Conservation (phyloP, 1,140 invertebrate genomes). For the Meloidogyne chitwoodi region DNA sequence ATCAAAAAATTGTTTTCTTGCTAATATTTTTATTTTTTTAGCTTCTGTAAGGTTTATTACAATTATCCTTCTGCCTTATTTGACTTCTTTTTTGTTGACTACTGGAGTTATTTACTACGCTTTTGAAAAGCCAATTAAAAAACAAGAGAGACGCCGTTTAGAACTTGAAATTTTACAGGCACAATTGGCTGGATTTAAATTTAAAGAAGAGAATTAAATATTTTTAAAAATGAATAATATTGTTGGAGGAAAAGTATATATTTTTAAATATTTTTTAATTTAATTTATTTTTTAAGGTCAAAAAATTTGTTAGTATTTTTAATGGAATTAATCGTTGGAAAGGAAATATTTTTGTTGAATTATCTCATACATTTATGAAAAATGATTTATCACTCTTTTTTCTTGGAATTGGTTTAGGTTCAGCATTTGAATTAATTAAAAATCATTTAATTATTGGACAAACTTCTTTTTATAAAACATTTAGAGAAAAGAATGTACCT, state of each 20-base stretch:
- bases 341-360: not conserved
- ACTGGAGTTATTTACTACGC: slow-evolving; percentile 37
- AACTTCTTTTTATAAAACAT: slow-evolving; percentile 49
- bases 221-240: slow-evolving; percentile 4
- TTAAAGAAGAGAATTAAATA: slow-evolving; percentile 3
- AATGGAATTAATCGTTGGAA: not conserved
- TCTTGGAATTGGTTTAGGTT: slow-evolving; percentile 43
- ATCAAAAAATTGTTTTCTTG: too few relatives aligned
- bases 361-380: slow-evolving; percentile 2
- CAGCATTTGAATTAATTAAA: slow-evolving; percentile 56
- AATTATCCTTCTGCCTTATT: not conserved
- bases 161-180: slow-evolving; percentile 47
- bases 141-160: slow-evolving; percentile 38
- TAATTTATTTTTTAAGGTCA: not conserved
- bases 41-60: not conserved
- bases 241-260: not conserved
- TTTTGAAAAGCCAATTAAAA: slow-evolving; percentile 40
- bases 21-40: too few relatives aligned
- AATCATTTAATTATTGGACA: slow-evolving; percentile 54
- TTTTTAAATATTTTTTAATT: not conserved
- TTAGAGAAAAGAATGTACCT: slow-evolving; percentile 48
- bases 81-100: not conserved
- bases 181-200: slow-evolving; percentile 42
- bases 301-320: not conserved
- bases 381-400: slow-evolving; percentile 30